Conservation (phyloP, 1,140 invertebrate species). For the Spodoptera frugiperda region DNA sequence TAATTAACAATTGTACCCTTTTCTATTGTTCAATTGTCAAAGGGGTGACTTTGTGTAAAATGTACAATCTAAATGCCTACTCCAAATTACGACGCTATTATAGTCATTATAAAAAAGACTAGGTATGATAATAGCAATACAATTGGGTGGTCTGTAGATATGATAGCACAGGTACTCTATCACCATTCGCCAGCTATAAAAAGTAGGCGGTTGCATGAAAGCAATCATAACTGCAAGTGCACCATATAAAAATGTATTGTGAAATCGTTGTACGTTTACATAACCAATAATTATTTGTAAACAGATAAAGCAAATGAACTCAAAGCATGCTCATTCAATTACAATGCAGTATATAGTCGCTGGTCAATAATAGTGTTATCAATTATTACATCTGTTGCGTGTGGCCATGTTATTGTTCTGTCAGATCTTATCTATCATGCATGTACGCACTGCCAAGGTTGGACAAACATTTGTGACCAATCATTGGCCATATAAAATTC, state of each 20-base stretch:
- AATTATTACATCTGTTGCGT: conserved; percentile 39
- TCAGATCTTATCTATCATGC: conserved; percentile 30
- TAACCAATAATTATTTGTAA: conserved; percentile 26
- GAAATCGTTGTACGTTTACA: conserved; percentile 13
- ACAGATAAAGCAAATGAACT: conserved; percentile 17
- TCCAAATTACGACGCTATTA: too few relatives aligned
- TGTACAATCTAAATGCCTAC: not conserved
- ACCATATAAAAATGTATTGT: conserved; percentile 21
- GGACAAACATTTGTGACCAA: conserved; percentile 4
- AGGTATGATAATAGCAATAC: conserved; percentile 1
- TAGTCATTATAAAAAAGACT: too few relatives aligned
- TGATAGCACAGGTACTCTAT: not conserved
- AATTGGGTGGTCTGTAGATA: conserved; percentile 1
- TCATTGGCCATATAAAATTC: not conserved
- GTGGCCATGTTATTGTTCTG: not conserved
- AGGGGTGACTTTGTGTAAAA: not conserved
- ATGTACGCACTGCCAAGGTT: conserved; percentile 13
- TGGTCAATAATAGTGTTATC: conserved; percentile 19
- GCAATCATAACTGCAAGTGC: conserved; percentile 1
- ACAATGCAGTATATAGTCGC: not conserved
- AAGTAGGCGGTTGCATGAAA: not conserved
- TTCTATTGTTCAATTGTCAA: too few relatives aligned
- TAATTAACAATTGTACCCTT: conserved; percentile 24
- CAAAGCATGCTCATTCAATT: conserved; percentile 38
- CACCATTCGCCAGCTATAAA: conserved; percentile 11